phyloP scores from a whole-genome alignment of 2,797 vertebrate species.

The Crax fasciolata region DNA sequence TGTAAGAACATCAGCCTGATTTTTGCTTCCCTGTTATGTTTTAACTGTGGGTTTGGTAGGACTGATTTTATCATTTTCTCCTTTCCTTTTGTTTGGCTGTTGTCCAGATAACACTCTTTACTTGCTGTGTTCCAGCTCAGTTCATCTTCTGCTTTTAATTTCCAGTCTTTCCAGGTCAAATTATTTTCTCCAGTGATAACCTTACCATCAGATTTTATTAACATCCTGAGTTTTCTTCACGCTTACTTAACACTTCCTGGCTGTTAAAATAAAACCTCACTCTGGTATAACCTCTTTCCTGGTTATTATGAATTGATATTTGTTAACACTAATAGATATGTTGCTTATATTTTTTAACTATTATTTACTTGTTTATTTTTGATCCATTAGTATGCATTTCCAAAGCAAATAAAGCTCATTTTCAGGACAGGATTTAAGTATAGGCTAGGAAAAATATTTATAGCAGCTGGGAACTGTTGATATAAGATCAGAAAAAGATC shows the following conservation, averaged over 20 bases:
- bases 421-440: not conserved
- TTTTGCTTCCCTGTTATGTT: not conserved
- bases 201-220: not conserved
- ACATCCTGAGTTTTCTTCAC: not conserved
- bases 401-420: not conserved
- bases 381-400: not conserved
- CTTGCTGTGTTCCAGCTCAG: not conserved
- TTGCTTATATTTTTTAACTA: not conserved
- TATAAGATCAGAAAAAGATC: not conserved
- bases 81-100: not conserved
- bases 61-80: not conserved
- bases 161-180: not conserved
- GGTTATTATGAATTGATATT: not conserved
- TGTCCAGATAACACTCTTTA: not conserved
- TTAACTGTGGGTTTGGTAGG: not conserved
- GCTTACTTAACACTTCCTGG: fast-evolving
- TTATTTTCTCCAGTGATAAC: not conserved
- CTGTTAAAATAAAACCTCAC: not conserved
- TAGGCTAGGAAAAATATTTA: not conserved
- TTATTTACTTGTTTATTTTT: not conserved
- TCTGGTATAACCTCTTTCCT: not conserved
- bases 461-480: not conserved
- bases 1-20: not conserved
- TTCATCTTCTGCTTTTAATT: slow-evolving; percentile 15
- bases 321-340: not conserved